A percentile compares a stretch with the other conserved stretches of the same genome.
Conservation (phyloP, 2,888 invertebrate genomes). For the Elegia similella region DNA sequence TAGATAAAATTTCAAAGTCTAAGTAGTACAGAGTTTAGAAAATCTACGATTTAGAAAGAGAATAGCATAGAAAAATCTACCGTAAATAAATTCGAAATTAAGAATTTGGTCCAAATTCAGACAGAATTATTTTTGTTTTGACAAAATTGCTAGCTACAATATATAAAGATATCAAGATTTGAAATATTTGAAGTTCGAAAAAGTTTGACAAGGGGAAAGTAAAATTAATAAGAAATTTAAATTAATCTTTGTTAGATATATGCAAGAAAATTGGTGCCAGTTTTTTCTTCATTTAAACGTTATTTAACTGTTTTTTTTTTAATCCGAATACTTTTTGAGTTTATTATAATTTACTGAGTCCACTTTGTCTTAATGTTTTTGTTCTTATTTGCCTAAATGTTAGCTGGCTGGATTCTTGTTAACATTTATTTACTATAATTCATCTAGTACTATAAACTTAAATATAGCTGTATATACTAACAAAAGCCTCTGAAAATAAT, state of each 20-base stretch:
- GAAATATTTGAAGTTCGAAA: conserved; percentile 4
- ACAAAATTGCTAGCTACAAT: conserved; percentile 20
- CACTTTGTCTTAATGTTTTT: too few relatives aligned
- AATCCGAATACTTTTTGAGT: too few relatives aligned
- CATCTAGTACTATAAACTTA: background rate
- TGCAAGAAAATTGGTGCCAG: background rate
- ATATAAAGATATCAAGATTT: conserved; percentile 12
- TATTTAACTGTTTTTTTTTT: background rate
- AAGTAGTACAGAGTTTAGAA: conserved; percentile 32
- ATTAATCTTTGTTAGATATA: background rate
- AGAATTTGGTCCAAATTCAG: conserved; percentile 63
- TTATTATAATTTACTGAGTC: too few relatives aligned
- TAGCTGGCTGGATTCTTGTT: background rate
- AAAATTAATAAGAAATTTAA: too few relatives aligned
- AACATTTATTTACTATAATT: background rate
- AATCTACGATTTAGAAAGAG: conserved; percentile 38
- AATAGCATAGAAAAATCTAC: conserved; percentile 50
- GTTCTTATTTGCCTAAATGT: background rate
- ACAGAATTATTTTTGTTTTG: conserved; percentile 36
- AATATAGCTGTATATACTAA: conserved; percentile 19
- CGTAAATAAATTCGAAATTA: conserved; percentile 65
- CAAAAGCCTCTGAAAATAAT: conserved; percentile 47
- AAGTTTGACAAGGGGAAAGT: background rate
- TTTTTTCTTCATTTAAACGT: background rate
- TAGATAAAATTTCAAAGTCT: conserved; percentile 14